These are phyloP conservation scores for Agapetus fuscipes DNA, from an alignment of 2,888 invertebrate species.

Conservation along the genomic window DNA sequence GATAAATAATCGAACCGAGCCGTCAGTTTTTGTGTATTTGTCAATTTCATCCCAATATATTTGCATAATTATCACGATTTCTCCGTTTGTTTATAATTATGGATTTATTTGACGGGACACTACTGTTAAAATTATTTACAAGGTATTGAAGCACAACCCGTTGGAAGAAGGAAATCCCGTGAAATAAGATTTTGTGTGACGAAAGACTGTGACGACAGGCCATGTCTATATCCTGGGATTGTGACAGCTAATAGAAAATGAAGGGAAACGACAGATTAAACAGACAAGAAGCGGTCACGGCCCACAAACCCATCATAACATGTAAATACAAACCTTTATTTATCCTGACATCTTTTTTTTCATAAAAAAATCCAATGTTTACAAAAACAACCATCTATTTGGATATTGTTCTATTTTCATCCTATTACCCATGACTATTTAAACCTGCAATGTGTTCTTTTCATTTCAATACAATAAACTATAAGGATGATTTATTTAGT, in stretches of 20 bases:
- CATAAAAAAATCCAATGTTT: too few species aligned
- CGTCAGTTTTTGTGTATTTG: slow-evolving; percentile 17
- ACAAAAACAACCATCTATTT: too few species aligned
- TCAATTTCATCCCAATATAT: slow-evolving; percentile 10
- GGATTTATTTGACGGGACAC: too few species aligned
- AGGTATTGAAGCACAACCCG: too few species aligned
- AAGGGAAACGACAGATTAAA: slow-evolving; percentile 47
- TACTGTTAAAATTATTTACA: too few species aligned
- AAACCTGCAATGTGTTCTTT: background rate
- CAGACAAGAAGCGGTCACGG: slow-evolving; percentile 48
- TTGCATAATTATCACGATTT: slow-evolving; percentile 13
- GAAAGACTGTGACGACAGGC: slow-evolving; percentile 13
- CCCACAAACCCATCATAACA: slow-evolving; percentile 63
- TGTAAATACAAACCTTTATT: slow-evolving; percentile 44
- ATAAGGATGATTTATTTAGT: background rate
- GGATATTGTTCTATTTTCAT: too few species aligned
- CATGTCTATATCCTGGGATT: slow-evolving; percentile 14
- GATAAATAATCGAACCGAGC: slow-evolving; percentile 18
- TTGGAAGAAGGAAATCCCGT: too few species aligned
- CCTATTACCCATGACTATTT: too few species aligned
- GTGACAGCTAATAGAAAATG: slow-evolving; percentile 39
- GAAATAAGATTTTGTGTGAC: slow-evolving; percentile 10
- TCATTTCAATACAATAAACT: background rate
- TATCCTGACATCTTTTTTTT: too few species aligned
- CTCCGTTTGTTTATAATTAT: slow-evolving; percentile 10